Conservation (phyloP, 2,113 vertebrate genomes). For the Engraulis encrasicolus region DNA sequence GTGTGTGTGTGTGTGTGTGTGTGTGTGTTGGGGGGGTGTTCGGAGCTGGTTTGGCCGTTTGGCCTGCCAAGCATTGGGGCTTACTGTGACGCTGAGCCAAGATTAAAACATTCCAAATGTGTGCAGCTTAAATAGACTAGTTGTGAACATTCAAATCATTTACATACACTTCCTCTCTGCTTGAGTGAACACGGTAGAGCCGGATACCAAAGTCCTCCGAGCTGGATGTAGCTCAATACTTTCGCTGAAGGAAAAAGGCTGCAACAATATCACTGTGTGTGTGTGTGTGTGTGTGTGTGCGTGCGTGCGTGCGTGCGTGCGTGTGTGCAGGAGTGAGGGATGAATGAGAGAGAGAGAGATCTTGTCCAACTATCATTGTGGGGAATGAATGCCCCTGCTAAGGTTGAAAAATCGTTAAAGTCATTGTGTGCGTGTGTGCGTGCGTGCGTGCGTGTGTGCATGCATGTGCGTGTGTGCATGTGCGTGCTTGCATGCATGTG, state of each 20-base stretch:
- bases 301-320: neutral
- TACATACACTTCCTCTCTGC: neutral
- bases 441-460: neutral
- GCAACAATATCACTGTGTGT: neutral
- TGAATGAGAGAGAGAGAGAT: no score
- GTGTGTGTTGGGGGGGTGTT: neutral
- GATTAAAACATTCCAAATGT: slow-evolving; percentile 41
- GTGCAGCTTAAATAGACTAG: slow-evolving; percentile 33
- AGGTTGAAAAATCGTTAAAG: no score
- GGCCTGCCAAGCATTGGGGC: neutral
- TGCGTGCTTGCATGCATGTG: no score
- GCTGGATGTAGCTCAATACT: neutral
- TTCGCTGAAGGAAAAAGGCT: neutral
- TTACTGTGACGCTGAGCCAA: slow-evolving; percentile 12
- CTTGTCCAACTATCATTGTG: no score
- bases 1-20: no score
- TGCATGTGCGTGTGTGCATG: neutral
- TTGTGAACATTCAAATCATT: slow-evolving; percentile 35
- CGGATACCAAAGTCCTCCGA: neutral
- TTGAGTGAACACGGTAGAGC: neutral
- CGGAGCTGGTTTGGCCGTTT: neutral
- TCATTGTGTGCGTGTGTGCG: neutral
- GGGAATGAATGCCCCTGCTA: no score
- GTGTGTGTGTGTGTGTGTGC: neutral
- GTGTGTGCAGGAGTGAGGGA: neutral